Evolutionary conservation across 35 echinoderm and acorn worm species (phyloP), one percentile per base, ranked within the genome.

Genomic region (Strongylocentrotus purpuratus): DNA sequence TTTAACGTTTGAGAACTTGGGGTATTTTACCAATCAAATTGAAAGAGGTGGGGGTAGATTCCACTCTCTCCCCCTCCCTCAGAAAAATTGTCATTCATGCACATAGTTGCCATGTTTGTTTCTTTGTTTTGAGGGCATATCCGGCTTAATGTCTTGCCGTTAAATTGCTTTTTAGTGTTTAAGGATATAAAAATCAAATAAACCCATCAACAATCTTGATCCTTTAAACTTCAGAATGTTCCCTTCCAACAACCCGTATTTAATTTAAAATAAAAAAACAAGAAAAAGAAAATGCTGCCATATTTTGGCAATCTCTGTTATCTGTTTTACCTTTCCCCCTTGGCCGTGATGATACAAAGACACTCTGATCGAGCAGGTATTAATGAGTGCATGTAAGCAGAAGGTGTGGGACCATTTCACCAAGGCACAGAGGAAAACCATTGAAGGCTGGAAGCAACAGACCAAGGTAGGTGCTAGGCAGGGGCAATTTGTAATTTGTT

Each of bases 371-470:
- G 97, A 99, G 65, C 97, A 97, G 89, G 98, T 99, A 41, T 97
- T 97, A 91, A 94, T 95, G 46, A 96, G 97, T 97, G 97, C 98
- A 17, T 94, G 92, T 92, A 99, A 99, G 98, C 97, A 99, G 96
- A 96, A 94, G 61, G 95, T 94, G 48, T 95, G 98, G 96, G 98
- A 99, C 33, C 97, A 99, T 89, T 99, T 99, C 95, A 97, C 97
- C 94, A 99, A 99, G 89, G 96, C 98, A 22, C 98, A 99, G 46
- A 47, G 98, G 85, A 99, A 99, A 88, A 96, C 96, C 88, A 95
- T 99, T 90, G 96, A 99, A 86, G 58, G 91, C 47, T 99, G 98
- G 98, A 96, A 95, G 48, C 95, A 97, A 55, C 89, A 94, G 58
- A 97, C 95, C 11, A 85, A 98, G 98, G 98, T 99, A 98, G 94